Evolutionary conservation across 2,113 vertebrate genomes (phyloP), one percentile per base, ranked within the genome.

Genomic region (Varanus komodoensis): DNA sequence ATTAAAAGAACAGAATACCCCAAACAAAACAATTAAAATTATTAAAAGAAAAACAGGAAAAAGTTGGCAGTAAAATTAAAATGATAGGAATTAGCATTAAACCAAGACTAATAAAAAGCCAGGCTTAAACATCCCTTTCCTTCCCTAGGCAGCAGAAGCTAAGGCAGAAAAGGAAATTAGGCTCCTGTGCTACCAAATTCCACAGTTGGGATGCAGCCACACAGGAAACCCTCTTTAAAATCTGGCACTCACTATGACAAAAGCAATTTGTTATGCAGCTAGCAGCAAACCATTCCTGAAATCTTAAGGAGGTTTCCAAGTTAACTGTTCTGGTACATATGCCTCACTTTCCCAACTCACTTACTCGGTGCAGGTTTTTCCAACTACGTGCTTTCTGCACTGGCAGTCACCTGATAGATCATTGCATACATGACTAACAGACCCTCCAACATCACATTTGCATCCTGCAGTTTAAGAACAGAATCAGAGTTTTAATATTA

Each of bases 401-500:
- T 0, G 93, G 95, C 99, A 99, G 54, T 92, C 95, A 77, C 99
- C 99, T 0, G 8, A 96, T 15, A 74, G 81, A 67, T 97, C 95
- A 0, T 96, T 93, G 71, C 99, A 99, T 0, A 9, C 34, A 1
- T 68, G 91, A 80, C 90, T 97, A 17, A 97, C 15, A 0, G 98
- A 97, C 19, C 98, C 99, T 21, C 99, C 99, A 0, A 98, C 29
- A 75, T 99, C 98, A 92, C 99, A 99, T 34, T 25, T 92, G 90
- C 99, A 99, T 80, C 98, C 99, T 99, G 88, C 57, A 54, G 90
- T 3, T 32, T 75, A 92, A 84, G 50, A 89, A 27, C 2, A 95
- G 64, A 89, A 82, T 23, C 1, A 90, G 84, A 21, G 71, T 1
- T 87, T 8, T n/a, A 50, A 77, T 61, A 7, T 23, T 73, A 94